Percentiles rank a stretch among this genome's conserved stretches.
These are phyloP conservation scores for Heterotis niloticus DNA, from an alignment of 2,113 vertebrate species.

Conservation along the genomic window DNA sequence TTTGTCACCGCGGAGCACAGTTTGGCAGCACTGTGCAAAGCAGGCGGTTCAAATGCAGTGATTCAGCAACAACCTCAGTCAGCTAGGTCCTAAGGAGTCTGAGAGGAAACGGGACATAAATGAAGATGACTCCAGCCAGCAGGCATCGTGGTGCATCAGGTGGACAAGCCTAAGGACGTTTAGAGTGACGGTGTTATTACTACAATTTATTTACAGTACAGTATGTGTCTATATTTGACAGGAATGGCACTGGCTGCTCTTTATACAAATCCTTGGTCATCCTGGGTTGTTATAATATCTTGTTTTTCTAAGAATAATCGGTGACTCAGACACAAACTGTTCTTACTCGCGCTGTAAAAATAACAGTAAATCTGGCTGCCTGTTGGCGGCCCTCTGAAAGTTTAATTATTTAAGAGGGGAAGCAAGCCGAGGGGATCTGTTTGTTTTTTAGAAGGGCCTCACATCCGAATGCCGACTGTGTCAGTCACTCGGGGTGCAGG, in stretches of 20 bases:
- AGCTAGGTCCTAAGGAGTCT: neutral
- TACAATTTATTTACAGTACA: no score
- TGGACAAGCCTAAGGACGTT: neutral
- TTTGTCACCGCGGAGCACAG: neutral
- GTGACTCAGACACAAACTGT: neutral
- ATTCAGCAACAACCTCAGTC: neutral
- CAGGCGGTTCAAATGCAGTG: neutral
- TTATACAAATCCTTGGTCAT: neutral
- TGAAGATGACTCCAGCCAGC: neutral
- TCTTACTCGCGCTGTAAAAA: neutral
- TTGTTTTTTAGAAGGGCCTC: neutral
- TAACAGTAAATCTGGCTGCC: neutral
- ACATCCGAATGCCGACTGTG: neutral
- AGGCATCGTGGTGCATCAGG: neutral
- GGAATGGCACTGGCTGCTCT: neutral
- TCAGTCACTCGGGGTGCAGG: no score
- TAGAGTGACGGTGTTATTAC: neutral
- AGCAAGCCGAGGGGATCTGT: neutral
- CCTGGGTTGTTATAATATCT: neutral
- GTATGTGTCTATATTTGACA: neutral
- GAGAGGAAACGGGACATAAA: no score
- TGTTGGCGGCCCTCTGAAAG: neutral
- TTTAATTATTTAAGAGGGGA: slow-evolving; percentile 11
- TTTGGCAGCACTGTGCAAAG: no score
- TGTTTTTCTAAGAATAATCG: slow-evolving; percentile 5